Evolutionary conservation across 2,797 vertebrate species (phyloP), one percentile per base, ranked within the genome.

Genomic region (Rousettus madagascariensis): DNA sequence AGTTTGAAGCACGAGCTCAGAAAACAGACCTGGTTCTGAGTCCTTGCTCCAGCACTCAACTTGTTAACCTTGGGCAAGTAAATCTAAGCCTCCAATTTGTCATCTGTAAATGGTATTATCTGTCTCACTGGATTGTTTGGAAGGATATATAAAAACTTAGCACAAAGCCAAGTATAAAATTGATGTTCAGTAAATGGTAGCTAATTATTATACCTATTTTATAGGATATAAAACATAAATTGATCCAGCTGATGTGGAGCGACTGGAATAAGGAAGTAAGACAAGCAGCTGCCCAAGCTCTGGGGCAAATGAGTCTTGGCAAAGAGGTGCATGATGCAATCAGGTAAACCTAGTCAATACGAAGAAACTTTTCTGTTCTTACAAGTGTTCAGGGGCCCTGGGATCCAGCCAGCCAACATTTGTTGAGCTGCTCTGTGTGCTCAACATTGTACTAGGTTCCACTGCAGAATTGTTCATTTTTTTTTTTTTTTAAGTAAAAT

Each of bases 241-340:
- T 99, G 92, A 98, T 98, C 53, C 95, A 98, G 85, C 87, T 99
- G 69, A 98, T 98, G 98, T 99, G 98, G 98, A 98, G 97, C 36
- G 99, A 99, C 95, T 99, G 98, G 98, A 98, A 97, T 80, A 90
- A 86, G 91, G 85, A 97, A 57, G 98, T 99, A 20, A 98, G 98
- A 28, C 97, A 97, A 75, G 97, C 98, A 86, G 98, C 98, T 89
- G 98, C 98, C 57, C 96, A 95, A 30, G 90, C 98, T 30, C 95
- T 99, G 86, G 98, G 98, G 51, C 97, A 97, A 61, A 97, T 98
- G 97, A 97, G 92, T 28, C 97, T 98, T 75, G 98, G 98, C 57
- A 98, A 98, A 83, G 98, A 98, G 74, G 92, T 99, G 43, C 98
- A 98, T 26, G 97, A 98, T 49, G 97, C 97, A 49, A 97, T 99